A percentile compares a stretch with the other conserved stretches of the same genome.
These are phyloP conservation scores for Oreochromis aureus DNA, from an alignment of 2,113 vertebrate genomes.

Conservation along the genomic window DNA sequence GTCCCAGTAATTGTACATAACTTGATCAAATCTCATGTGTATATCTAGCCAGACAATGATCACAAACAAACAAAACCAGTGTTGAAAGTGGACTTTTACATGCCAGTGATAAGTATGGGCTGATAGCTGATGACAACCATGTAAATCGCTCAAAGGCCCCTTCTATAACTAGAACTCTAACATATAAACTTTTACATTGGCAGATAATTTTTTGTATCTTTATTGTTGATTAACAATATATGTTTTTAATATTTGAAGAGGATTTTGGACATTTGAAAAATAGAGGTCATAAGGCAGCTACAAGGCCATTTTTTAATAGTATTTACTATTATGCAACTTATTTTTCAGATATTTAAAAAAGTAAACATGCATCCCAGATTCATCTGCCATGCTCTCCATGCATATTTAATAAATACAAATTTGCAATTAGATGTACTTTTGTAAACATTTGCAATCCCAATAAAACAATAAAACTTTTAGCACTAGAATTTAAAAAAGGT, in stretches of 20 bases:
- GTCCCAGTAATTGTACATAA: neutral
- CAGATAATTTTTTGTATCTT: neutral
- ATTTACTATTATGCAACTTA: neutral
- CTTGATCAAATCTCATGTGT: neutral
- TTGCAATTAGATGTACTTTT: neutral
- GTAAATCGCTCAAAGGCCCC: neutral
- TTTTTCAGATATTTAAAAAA: neutral
- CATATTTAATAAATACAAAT: neutral
- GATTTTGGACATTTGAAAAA: neutral
- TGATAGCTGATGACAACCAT: neutral
- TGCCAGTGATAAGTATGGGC: neutral
- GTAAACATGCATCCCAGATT: neutral
- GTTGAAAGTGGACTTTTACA: neutral
- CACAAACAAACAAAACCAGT: neutral
- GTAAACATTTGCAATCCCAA: neutral
- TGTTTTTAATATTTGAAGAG: neutral
- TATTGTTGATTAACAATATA: neutral
- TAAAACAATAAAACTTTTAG: neutral
- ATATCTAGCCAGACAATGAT: neutral
- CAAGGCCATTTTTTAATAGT: neutral
- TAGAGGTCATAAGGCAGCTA: neutral
- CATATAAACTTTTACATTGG: neutral
- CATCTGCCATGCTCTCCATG: neutral
- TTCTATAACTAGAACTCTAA: neutral
- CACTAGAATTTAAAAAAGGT: neutral